Evolutionary conservation across 2,113 vertebrate genomes (phyloP), one percentile per base, ranked within the genome.

Genomic region (Gambusia holbrooki): DNA sequence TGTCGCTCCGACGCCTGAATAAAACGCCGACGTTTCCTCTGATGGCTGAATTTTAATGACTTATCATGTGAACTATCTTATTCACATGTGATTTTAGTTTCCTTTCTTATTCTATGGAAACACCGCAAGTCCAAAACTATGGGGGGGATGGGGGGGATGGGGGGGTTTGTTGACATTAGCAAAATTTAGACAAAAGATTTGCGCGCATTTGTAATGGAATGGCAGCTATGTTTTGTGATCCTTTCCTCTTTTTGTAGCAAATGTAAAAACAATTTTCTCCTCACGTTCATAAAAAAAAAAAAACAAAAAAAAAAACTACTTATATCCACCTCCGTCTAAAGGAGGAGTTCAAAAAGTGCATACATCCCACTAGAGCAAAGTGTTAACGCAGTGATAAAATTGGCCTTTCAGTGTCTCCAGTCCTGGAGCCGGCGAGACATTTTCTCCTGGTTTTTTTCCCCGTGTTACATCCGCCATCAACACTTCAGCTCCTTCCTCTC

Each of bases 381-480:
- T 84, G 82, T 84, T 73, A 88, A 85, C 85, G 69, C 82, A 72
- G 73, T 66, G 80, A 87, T 87, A 79, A 89, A 84, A 84, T 33
- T 87, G 85, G 70, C 64, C 74, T 80, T 81, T 87, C 73, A 77
- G 69, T 80, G 86, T 83, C 80, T 80, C 66, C 15, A 77, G 70
- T 61, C 80, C 30, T 27, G 73, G 62, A 76, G 73, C 62, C 70
- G 73, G 69, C 64, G 11, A 71, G 69, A 35, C 14, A 19, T 79
- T 62, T 74, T 79, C 72, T 88, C 79, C 25, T 62, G 58, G 68
- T 64, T 84, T 89, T 81, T 66, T 85, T 89, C 80, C 81, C 80
- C 81, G 82, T 77, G 82, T 88, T 90, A 87, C 84, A 82, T 83
- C 82, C 60, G 61, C 88, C 82, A 93, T 92, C 92, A 92, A 92